These are phyloP conservation scores for Acridotheres tristis DNA, from an alignment of 2,797 vertebrate genomes.

Conservation along the genomic window DNA sequence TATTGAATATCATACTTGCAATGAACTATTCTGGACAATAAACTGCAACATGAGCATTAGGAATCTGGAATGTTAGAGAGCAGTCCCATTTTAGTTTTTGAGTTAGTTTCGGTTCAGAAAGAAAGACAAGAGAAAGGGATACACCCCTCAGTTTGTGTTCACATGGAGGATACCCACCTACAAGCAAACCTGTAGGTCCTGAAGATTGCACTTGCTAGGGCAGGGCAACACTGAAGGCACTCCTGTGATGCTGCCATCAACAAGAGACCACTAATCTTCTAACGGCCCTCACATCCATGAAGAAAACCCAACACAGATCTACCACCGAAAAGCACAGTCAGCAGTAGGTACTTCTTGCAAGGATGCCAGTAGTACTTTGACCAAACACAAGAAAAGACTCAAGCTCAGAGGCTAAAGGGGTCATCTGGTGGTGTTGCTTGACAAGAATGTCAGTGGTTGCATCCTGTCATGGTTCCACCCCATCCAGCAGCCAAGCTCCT, in stretches of 20 bases:
- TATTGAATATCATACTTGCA: not conserved
- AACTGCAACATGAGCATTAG: not conserved
- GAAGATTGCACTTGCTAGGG: not conserved
- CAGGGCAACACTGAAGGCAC: not conserved
- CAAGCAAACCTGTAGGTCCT: not conserved
- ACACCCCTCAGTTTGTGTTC: not conserved
- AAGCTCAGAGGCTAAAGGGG: not conserved
- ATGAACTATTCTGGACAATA: not conserved
- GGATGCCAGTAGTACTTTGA: accelerated
- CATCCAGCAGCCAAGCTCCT: not conserved
- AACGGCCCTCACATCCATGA: not conserved
- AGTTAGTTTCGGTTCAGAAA: not conserved
- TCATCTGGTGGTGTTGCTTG: not conserved
- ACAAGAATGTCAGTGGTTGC: not conserved
- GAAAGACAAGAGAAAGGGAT: not conserved
- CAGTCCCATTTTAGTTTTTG: not conserved
- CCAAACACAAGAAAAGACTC: not conserved
- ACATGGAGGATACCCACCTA: not conserved
- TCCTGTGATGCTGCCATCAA: not conserved
- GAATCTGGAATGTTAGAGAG: not conserved
- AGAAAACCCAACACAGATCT: not conserved
- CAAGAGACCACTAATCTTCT: not conserved
- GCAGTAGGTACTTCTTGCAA: not conserved
- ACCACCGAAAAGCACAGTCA: not conserved
- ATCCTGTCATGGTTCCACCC: not conserved